Percentiles rank a stretch among this genome's conserved stretches.
These are phyloP conservation scores for Thamnophis sirtalis DNA, from an alignment of 2,113 vertebrate genomes.

Conservation along the genomic window DNA sequence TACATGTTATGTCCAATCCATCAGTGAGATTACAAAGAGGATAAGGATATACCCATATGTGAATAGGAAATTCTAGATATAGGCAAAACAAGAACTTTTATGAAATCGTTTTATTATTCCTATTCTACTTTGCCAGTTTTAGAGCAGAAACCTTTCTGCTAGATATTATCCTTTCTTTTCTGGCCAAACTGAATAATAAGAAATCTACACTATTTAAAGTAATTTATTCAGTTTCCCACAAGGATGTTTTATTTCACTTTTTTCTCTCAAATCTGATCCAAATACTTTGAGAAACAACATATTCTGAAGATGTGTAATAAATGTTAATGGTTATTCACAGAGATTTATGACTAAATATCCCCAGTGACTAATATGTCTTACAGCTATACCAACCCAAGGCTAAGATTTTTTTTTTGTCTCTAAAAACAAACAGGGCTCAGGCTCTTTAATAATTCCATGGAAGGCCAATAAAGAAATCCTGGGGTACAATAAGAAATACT, in stretches of 20 bases:
- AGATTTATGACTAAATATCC: conserved; percentile 70
- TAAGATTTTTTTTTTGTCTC: conserved; percentile 59
- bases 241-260: neutral
- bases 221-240: neutral
- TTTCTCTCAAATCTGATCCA: neutral
- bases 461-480: conserved; percentile 64
- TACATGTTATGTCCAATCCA: neutral
- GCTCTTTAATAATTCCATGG: conserved; percentile 42
- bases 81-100: neutral
- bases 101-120: neutral
- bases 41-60: neutral
- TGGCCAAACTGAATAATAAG: neutral
- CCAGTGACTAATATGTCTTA: conserved; percentile 70
- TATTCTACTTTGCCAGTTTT: neutral
- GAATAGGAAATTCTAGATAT: neutral
- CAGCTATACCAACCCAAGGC: conserved; percentile 63
- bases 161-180: neutral
- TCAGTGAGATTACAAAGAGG: neutral
- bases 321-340: neutral
- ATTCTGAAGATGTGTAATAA: conserved; percentile 29
- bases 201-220: neutral
- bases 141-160: neutral
- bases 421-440: conserved; percentile 55
- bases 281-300: conserved; percentile 32
- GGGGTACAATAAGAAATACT: conserved; percentile 61